Conservation (phyloP, 2,888 invertebrate genomes). For the Caenorhabditis doughertyi region DNA sequence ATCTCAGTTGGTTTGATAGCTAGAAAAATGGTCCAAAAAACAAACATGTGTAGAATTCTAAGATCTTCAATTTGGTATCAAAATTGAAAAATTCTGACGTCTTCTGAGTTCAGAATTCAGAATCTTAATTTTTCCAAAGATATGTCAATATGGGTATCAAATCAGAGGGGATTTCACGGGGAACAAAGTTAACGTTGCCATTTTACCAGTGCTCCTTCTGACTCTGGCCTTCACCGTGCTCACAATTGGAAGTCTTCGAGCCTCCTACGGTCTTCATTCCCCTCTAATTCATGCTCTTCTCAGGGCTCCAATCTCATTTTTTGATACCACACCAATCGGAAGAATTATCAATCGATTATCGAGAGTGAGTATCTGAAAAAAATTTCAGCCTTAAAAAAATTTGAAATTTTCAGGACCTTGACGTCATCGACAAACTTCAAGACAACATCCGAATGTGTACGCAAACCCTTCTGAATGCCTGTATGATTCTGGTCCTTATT, state of each 20-base stretch:
- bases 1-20: too few species aligned
- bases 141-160: too few species aligned
- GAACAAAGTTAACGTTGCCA: not conserved
- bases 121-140: too few species aligned
- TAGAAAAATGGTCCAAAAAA: too few species aligned
- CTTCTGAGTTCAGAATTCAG: too few species aligned
- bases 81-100: too few species aligned
- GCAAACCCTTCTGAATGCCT: slow-evolving; percentile 62
- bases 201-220: slow-evolving; percentile 71
- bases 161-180: too few species aligned
- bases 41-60: not conserved
- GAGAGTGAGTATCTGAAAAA: slow-evolving; percentile 52
- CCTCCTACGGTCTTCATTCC: slow-evolving; percentile 78
- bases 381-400: not conserved
- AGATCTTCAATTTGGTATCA: not conserved
- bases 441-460: slow-evolving; percentile 70
- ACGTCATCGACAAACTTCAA: slow-evolving; percentile 76
- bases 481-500: slow-evolving; percentile 67
- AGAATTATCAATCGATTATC: slow-evolving; percentile 80
- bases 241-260: slow-evolving; percentile 64
- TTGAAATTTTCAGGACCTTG: slow-evolving; percentile 71
- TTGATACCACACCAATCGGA: slow-evolving; percentile 83
- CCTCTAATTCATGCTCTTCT: slow-evolving; percentile 80
- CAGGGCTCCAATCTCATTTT: slow-evolving; percentile 82
- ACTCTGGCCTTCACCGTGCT: slow-evolving; percentile 66